Evolutionary conservation across 2,113 vertebrate species (phyloP).

Genomic region (Phyllostomus discolor): DNA sequence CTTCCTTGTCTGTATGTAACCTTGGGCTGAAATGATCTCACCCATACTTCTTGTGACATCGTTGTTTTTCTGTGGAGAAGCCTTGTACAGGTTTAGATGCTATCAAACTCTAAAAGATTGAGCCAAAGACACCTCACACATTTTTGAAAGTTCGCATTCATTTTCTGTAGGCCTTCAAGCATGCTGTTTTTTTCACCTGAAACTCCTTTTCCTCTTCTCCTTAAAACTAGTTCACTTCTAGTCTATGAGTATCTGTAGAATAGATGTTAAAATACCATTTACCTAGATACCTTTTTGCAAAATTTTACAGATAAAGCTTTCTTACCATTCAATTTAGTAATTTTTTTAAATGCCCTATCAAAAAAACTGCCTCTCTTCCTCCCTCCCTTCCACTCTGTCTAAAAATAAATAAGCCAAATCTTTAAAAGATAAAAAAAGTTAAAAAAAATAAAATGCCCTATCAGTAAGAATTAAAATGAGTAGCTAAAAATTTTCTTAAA

Average conservation of each 20-base stretch:
- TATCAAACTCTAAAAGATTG: not conserved
- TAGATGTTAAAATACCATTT: not conserved
- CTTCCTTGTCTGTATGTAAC: not conserved
- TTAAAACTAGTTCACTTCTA: not conserved
- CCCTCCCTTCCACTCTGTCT: too few relatives aligned
- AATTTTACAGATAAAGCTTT: not conserved
- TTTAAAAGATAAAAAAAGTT: too few relatives aligned
- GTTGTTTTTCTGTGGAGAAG: not conserved
- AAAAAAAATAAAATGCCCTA: not conserved
- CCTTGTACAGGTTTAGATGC: not conserved
- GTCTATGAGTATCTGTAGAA: not conserved
- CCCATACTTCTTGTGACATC: not conserved
- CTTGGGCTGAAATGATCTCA: not conserved
- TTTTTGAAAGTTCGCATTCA: not conserved
- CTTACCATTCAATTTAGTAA: not conserved
- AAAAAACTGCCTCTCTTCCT: too few relatives aligned
- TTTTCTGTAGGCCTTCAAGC: not conserved
- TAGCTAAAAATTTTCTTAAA: not conserved
- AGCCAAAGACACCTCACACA: not conserved
- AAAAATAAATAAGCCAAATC: not conserved
- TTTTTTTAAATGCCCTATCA: not conserved
- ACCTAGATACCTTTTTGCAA: not conserved
- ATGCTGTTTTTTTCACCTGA: not conserved
- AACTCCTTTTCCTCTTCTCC: not conserved
- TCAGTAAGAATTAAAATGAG: constrained; percentile 7